Percentiles rank a stretch among this genome's conserved stretches.
These are phyloP conservation scores for Capreolus pygargus DNA, from an alignment of 2,113 vertebrate species.

Conservation along the genomic window DNA sequence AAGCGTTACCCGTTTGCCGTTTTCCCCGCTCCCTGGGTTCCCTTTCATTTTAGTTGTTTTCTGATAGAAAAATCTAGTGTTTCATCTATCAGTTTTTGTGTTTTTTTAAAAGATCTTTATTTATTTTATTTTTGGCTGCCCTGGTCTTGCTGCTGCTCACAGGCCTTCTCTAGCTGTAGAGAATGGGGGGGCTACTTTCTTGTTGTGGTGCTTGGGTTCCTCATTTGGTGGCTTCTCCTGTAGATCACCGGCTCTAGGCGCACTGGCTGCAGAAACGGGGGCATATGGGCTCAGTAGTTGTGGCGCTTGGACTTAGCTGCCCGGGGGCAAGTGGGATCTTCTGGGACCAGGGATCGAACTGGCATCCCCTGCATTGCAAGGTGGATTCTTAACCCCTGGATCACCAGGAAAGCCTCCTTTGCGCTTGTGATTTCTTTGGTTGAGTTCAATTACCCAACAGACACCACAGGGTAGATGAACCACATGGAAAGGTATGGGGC, in stretches of 20 bases:
- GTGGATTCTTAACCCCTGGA: not conserved
- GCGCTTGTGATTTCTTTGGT: not conserved
- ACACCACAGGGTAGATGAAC: not conserved
- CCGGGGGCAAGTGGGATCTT: not conserved
- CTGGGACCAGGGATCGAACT: not conserved
- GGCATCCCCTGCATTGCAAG: not conserved
- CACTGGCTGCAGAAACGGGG: not conserved
- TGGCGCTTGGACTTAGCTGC: not conserved
- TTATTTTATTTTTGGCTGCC: not conserved
- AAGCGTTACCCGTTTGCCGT: not conserved
- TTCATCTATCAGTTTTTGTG: not conserved
- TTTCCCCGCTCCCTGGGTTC: not conserved
- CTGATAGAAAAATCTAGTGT: not conserved
- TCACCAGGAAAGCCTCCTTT: not conserved
- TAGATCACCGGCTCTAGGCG: rapidly evolving
- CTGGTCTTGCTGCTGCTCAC: not conserved
- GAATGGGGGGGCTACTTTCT: not conserved
- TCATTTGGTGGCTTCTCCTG: not conserved
- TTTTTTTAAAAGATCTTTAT: not conserved
- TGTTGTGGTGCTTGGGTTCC: not conserved
- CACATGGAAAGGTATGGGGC: not conserved
- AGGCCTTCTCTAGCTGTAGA: not conserved
- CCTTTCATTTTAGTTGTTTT: constrained; percentile 9
- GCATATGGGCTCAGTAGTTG: not conserved
- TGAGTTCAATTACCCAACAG: not conserved